Evolutionary conservation across 1,140 invertebrate species (phyloP), one percentile per base, ranked within the genome.

Genomic region (Caenorhabditis inopinata): DNA sequence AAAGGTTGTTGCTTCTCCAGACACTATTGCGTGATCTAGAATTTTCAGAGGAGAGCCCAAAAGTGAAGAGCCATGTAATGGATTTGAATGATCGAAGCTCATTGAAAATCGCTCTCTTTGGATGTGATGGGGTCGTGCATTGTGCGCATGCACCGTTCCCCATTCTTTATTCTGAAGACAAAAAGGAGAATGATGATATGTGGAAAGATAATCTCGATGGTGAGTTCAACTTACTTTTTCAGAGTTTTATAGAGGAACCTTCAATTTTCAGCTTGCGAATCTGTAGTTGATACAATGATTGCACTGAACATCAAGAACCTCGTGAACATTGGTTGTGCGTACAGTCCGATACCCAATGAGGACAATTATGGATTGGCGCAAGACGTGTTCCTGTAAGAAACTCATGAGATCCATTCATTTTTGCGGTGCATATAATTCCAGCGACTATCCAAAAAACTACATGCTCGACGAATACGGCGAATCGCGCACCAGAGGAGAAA

Each of bases 321-420:
- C 1, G 78, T 79, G 0, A 58, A 79, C 21, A 25, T 79, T 38
- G 78, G 78, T 25, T 58, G 58, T 45, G 78, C 78, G 1, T 79
- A 68, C 48, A 46, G 51, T 51, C 27, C 78, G n/a, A 58, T 79
- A 23, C 78, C 78, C 42, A 58, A 68, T 45, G 78, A 79, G 29
- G 78, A 79, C 23, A 79, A 79, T 46, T 79, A 79, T 45, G 78
- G 78, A 25, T 45, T 79, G 12, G 78, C 51, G n/a, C 51, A 79
- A 46, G 62, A 79, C 21, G 42, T 79, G 11, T 79, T 79, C 45
- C 58, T 38, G 78, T 79, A 74, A 38, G 53, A 47, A n/a, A n/a
- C n/a, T n/a, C n/a, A n/a, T n/a, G n/a, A n/a, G n/a, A n/a, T n/a
- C n/a, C n/a, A n/a, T n/a, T n/a, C n/a, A n/a, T n/a, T n/a, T n/a